Conservation (phyloP, 2,888 invertebrate species). For the Hartigia nigra region DNA sequence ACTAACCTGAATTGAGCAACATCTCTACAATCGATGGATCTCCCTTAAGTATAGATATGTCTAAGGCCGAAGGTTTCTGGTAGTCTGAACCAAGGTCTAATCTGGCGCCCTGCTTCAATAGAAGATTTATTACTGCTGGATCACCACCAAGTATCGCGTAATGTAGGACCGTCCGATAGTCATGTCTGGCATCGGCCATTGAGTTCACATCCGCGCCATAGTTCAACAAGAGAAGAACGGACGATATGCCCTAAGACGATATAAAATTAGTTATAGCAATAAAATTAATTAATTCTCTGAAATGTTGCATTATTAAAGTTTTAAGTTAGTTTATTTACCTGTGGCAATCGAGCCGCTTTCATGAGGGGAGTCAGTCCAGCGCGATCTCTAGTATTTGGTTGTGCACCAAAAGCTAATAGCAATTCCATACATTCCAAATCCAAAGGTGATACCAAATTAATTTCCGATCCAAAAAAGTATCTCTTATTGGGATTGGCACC, state of each 20-base stretch:
- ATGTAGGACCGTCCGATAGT: conserved; percentile 88
- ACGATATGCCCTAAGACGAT: conserved; percentile 75
- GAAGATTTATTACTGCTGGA: conserved; percentile 77
- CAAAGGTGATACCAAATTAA: conserved; percentile 82
- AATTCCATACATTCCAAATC: conserved; percentile 85
- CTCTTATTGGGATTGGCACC: conserved; percentile 92
- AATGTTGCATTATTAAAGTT: neutral
- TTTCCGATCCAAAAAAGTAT: conserved; percentile 92
- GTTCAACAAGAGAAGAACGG: conserved; percentile 80
- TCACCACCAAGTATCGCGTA: conserved; percentile 87
- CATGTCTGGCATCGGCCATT: conserved; percentile 86
- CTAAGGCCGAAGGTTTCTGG: conserved; percentile 82
- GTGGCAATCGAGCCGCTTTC: conserved; percentile 86
- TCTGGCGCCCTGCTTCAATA: conserved; percentile 85
- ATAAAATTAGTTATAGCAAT: neutral
- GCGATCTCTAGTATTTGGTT: conserved; percentile 87
- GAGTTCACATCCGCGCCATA: conserved; percentile 90
- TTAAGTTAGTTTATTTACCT: conserved; percentile 66
- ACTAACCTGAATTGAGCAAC: conserved; percentile 76
- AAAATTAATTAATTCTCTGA: neutral
- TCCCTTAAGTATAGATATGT: conserved; percentile 86
- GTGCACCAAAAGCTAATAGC: conserved; percentile 85
- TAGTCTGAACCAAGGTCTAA: conserved; percentile 74
- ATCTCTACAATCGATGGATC: conserved; percentile 78
- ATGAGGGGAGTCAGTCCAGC: conserved; percentile 91